Evolutionary conservation across 2,888 invertebrate species (phyloP).

Genomic region (Marronus borbonicus): DNA sequence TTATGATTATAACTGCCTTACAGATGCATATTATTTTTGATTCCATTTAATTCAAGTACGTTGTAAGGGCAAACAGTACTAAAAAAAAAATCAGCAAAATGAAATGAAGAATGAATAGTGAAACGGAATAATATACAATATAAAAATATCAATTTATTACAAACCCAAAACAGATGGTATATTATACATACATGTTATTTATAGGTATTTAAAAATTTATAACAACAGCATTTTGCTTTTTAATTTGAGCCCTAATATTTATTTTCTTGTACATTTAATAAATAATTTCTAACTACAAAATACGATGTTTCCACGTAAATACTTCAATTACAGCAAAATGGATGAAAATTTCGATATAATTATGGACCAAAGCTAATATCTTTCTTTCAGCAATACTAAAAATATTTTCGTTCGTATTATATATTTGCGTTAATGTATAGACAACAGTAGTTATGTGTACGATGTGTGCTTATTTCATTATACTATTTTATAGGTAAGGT

Average conservation of each 20-base stretch:
- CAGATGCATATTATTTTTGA: too few species aligned
- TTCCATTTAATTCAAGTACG: too few species aligned
- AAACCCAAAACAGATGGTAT: conserved; percentile 50
- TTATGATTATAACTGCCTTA: too few species aligned
- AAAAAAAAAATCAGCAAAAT: background rate
- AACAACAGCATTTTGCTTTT: conserved; percentile 43
- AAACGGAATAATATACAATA: conserved; percentile 51
- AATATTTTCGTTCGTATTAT: conserved; percentile 27
- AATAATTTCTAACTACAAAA: conserved; percentile 44
- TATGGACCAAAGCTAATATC: conserved; percentile 24
- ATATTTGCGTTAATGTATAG: conserved; percentile 40
- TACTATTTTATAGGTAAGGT: conserved; percentile 23
- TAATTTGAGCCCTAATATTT: conserved; percentile 46
- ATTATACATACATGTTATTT: conserved; percentile 35
- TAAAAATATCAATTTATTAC: conserved; percentile 53
- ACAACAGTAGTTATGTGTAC: conserved; percentile 38
- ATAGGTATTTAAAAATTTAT: conserved; percentile 35
- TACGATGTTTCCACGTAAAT: conserved; percentile 30
- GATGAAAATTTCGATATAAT: conserved; percentile 3
- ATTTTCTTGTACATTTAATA: conserved; percentile 44
- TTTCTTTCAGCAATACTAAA: conserved; percentile 25
- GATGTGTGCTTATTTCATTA: conserved; percentile 40
- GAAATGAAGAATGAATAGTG: background rate
- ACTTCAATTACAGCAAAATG: conserved; percentile 34
- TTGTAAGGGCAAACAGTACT: too few species aligned